phyloP scores from a whole-genome alignment of 35 echinoderm and acorn worm species.

The Apostichopus californicus region DNA sequence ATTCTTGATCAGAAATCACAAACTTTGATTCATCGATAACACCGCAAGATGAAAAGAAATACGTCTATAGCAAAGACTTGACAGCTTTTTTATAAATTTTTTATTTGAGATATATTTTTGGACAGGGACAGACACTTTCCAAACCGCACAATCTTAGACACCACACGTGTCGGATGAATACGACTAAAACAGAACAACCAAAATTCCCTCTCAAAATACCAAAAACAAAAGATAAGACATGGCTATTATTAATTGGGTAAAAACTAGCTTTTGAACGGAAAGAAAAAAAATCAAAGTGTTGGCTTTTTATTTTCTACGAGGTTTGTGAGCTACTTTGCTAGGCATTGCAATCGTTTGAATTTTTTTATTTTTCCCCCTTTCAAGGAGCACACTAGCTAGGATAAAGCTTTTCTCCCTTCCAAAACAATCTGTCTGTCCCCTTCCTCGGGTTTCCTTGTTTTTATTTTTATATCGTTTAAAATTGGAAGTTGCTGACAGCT shows the following conservation, averaged over 20 bases:
- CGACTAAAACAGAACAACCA: neutral
- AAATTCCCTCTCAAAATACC: neutral
- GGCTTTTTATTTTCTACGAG: neutral
- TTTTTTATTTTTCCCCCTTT: neutral
- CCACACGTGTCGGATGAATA: neutral
- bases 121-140: too few relatives aligned
- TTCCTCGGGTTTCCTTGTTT: constrained; percentile 20
- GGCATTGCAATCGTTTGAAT: neutral
- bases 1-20: too few relatives aligned
- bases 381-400: neutral
- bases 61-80: neutral
- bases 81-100: neutral
- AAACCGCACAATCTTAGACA: neutral
- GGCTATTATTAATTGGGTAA: neutral
- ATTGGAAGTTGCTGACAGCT: constrained; percentile 1
- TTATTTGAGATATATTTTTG: too few relatives aligned
- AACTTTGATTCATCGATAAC: too few relatives aligned
- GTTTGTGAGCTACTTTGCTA: neutral
- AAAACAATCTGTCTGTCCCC: neutral
- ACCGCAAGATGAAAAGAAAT: neutral
- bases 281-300: neutral
- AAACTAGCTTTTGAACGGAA: neutral
- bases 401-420: neutral
- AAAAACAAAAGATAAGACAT: neutral
- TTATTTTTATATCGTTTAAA: neutral